Conservation (phyloP, 2,888 invertebrate species). For the Melieria omissa region DNA sequence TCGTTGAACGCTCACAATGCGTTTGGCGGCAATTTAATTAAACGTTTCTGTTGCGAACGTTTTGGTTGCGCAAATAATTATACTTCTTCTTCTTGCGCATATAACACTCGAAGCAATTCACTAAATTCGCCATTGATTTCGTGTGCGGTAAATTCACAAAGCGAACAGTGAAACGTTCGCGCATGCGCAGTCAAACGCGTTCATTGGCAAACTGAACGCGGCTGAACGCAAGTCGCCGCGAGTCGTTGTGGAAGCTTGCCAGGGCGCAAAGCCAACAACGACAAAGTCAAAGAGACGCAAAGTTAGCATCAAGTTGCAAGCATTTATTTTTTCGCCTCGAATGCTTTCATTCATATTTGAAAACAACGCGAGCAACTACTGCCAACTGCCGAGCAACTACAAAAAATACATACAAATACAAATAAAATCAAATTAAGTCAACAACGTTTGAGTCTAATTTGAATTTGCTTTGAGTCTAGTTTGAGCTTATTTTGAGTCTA, state of each 20-base stretch:
- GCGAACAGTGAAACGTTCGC: background rate
- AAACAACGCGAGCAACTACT: no score
- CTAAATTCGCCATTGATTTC: slow-evolving; percentile 17
- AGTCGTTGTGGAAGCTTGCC: background rate
- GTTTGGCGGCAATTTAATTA: no score
- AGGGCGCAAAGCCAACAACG: background rate
- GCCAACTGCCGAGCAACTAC: no score
- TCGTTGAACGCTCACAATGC: no score
- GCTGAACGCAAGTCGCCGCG: background rate
- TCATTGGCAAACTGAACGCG: slow-evolving; percentile 34
- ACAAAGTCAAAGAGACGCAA: no score
- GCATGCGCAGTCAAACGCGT: slow-evolving; percentile 35
- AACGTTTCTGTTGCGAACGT: no score
- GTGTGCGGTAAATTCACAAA: background rate
- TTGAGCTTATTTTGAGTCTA: background rate
- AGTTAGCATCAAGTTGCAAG: no score
- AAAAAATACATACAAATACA: no score
- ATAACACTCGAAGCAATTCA: slow-evolving; percentile 20
- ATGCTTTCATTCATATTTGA: no score
- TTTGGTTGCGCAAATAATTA: background rate
- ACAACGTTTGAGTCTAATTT: background rate
- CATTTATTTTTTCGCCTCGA: no score
- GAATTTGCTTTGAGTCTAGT: background rate
- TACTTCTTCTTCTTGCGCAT: slow-evolving; percentile 12
- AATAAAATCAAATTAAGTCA: no score